A percentile compares a stretch with the other conserved stretches of the same genome.
Evolutionary conservation across 2,113 vertebrate species (phyloP).

Genomic region (Pachypanchax playfairii): DNA sequence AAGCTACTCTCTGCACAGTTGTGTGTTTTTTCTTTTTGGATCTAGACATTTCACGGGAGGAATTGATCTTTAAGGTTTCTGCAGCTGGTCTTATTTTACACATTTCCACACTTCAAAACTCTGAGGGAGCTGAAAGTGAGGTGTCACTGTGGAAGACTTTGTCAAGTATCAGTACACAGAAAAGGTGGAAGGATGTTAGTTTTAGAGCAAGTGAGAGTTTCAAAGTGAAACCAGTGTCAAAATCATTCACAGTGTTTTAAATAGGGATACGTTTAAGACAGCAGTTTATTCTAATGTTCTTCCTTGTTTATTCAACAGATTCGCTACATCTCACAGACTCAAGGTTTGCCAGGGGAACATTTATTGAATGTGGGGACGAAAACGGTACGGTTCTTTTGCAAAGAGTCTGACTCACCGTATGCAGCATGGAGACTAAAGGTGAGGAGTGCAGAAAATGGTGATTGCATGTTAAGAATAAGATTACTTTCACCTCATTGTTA

Average conservation of each 20-base stretch:
- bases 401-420: slow-evolving; percentile 89
- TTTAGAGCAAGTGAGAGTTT: slow-evolving; percentile 3
- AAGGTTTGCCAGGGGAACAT: slow-evolving; percentile 94
- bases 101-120: slow-evolving; percentile 12
- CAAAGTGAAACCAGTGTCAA: not conserved
- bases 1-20: not conserved
- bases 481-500: not conserved
- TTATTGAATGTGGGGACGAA: slow-evolving; percentile 94
- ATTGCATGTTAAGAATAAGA: not conserved
- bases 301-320: slow-evolving; percentile 79
- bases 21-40: slow-evolving; percentile 13
- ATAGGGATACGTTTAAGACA: not conserved
- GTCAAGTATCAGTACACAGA: slow-evolving; percentile 1
- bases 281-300: not conserved
- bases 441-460: slow-evolving; percentile 37
- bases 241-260: not conserved
- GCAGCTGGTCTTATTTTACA: not conserved
- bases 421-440: slow-evolving; percentile 97
- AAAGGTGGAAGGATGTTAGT: slow-evolving; percentile 1
- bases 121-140: not conserved
- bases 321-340: slow-evolving; percentile 99
- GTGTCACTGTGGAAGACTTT: slow-evolving; percentile 17
- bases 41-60: slow-evolving; percentile 36
- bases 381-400: slow-evolving; percentile 87
- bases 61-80: slow-evolving; percentile 37